Evolutionary conservation across 2,113 vertebrate genomes (phyloP).

Genomic region (Oreotrochilus melanogaster): DNA sequence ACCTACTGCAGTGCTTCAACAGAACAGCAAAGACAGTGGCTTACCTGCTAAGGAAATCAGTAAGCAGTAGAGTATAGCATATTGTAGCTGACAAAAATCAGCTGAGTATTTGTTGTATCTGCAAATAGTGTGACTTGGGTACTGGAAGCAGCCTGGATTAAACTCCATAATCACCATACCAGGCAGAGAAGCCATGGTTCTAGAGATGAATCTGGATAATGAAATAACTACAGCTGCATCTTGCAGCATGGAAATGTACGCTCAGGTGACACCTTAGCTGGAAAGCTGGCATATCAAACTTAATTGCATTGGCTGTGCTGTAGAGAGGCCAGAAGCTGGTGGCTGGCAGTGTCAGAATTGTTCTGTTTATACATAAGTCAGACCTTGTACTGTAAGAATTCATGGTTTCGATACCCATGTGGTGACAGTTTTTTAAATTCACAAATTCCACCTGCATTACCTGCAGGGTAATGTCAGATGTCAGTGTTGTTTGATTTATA

Average conservation of each 20-base stretch:
- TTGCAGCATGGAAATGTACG: neutral
- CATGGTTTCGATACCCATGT: neutral
- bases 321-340: too few relatives aligned
- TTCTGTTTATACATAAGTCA: fast-evolving
- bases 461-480: neutral
- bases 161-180: neutral
- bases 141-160: neutral
- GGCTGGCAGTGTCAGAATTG: neutral
- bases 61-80: neutral
- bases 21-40: neutral
- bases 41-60: neutral
- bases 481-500: neutral
- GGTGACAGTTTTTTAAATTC: neutral
- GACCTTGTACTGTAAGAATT: neutral
- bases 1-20: neutral
- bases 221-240: neutral
- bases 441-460: neutral
- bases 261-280: neutral
- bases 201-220: neutral
- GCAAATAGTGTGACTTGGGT: neutral
- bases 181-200: neutral
- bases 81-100: neutral
- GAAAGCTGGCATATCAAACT: neutral
- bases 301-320: neutral
- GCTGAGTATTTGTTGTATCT: neutral